Base-by-base conservation (phyloP, 2,888 invertebrate species). In the Parnassius smintheus region DNA sequence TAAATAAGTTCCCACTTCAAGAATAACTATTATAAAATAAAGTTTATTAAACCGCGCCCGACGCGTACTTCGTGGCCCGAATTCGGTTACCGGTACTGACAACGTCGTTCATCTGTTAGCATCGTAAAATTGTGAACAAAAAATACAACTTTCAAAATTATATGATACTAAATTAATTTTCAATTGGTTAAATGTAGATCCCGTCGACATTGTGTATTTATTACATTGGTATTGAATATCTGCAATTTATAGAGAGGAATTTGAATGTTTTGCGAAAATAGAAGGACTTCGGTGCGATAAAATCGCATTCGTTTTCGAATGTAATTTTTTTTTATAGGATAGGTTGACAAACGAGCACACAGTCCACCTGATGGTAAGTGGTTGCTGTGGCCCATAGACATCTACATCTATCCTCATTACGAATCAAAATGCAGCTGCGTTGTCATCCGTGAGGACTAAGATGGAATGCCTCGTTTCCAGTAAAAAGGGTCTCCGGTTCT, bases 91-190 rank as follows among this genome's bases (percentile, higher is more conserved):
- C 22, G 4, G 12, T 44, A 12, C 46, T 7, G 4, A 51, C 22
- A 41, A 35, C 9, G 50, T 9, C 46, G 46, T 18, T 46, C 46
- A 44, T n/a, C 25, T 18, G 22, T 12, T 51, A 51, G 35, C 61
- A 51, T 56, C 56, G 56, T 62, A 62, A 59, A 60, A 56, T 22
- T 57, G 42, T 62, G 57, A n/a, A 48, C 48, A 52, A 53, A 42
- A 46, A 61, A 52, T 62, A 52, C 57, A 62, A 56, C 62, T 62
- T 62, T 62, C 57, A 56, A 53, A 53, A 62, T 18, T 11, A 11
- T 2, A 44, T 42, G 13, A 44, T 4, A 12, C 60, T 25, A 22
- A 53, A 49, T 44, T 60, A 41, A 12, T 11, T 11, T 35, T 53
- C 35, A 25, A 45, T 41, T 25, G 59, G 55, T 7, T 22, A 42